Percentiles rank a stretch among this genome's conserved stretches.
These are phyloP conservation scores for rat (Rattus norvegicus) DNA, from an alignment of 2,113 vertebrate genomes.

Conservation along the genomic window DNA sequence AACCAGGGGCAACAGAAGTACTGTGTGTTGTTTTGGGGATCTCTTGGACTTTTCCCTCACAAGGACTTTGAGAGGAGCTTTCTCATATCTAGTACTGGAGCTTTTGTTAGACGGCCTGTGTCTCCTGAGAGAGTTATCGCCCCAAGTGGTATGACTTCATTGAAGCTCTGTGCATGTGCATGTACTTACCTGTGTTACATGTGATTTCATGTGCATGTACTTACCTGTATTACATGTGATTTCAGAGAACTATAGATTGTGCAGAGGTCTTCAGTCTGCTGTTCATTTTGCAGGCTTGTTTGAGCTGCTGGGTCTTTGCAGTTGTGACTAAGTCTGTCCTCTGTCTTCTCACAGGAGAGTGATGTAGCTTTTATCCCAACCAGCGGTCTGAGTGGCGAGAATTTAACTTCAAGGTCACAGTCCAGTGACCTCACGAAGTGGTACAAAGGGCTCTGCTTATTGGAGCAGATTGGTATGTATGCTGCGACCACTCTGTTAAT, in stretches of 20 bases:
- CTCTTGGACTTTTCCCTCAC: neutral
- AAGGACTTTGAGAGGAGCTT: neutral
- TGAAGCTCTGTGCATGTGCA: neutral
- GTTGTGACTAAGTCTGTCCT: conserved; percentile 17
- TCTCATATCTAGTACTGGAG: neutral
- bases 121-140: neutral
- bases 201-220: neutral
- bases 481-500: neutral
- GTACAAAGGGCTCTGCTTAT: conserved; percentile 95
- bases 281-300: conserved; percentile 39
- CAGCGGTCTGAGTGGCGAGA: conserved; percentile 97
- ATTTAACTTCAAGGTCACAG: conserved; percentile 90
- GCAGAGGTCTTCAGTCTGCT: neutral
- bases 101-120: neutral
- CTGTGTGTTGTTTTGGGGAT: neutral
- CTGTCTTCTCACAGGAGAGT: conserved; percentile 90
- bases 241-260: neutral
- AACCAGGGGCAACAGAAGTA: neutral
- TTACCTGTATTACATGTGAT: neutral
- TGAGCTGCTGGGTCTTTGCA: neutral
- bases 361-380: conserved; percentile 97
- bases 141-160: neutral
- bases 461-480: conserved; percentile 96
- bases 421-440: conserved; percentile 92
- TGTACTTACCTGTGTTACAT: neutral